These are phyloP conservation scores for Lasius platythorax DNA, from an alignment of 2,888 invertebrate genomes.

Conservation along the genomic window DNA sequence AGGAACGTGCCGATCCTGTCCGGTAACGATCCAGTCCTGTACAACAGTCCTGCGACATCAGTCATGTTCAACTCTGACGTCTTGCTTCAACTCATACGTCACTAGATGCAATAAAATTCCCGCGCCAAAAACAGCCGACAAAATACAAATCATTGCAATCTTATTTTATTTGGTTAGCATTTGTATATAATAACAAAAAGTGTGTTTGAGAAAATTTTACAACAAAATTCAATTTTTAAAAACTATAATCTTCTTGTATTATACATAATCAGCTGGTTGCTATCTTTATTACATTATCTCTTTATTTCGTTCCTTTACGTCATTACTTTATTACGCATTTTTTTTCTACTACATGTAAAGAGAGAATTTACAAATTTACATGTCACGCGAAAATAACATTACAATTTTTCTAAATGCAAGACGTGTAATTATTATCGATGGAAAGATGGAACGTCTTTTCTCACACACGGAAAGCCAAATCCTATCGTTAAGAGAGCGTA, in stretches of 20 bases:
- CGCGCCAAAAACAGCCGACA: background rate
- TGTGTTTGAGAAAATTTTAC: no score
- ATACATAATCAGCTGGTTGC: no score
- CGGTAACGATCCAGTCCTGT: slow-evolving; percentile 12
- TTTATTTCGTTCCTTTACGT: no score
- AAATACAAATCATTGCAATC: background rate
- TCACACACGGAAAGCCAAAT: background rate
- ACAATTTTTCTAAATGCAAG: background rate
- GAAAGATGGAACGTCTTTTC: background rate
- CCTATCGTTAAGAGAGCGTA: background rate
- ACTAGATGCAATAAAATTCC: background rate
- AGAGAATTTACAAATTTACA: background rate
- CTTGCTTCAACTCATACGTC: background rate
- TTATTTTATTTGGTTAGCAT: background rate
- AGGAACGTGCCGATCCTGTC: slow-evolving; percentile 60
- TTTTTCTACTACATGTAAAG: background rate
- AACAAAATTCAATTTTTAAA: no score
- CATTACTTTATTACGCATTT: no score
- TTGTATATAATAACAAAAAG: no score
- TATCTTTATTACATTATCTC: no score
- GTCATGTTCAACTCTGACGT: slow-evolving; percentile 40
- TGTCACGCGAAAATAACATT: background rate
- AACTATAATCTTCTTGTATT: no score
- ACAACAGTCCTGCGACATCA: slow-evolving; percentile 38
- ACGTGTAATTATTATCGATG: background rate